Base-by-base conservation (phyloP, 2,113 vertebrate genomes). In the Gadus macrocephalus region DNA sequence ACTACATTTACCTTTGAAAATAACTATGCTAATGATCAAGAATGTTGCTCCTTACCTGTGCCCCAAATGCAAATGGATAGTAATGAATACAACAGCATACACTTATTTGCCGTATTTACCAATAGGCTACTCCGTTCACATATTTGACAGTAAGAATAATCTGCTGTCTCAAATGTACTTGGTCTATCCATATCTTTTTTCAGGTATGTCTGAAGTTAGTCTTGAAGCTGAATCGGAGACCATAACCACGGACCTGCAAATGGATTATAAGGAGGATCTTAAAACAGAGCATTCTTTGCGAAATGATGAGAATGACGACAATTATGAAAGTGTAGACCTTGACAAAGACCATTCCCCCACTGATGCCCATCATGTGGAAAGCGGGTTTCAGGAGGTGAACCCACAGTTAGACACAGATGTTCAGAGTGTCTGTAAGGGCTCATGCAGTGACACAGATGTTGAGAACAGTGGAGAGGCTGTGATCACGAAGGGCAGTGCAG, bases 121-220 rank as follows among this genome's bases (percentile, higher is more conserved):
- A 49, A 49, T 49, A 14, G 42, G 12, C 42, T 49, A 9, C 42
- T 49, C 42, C 11, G 42, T 49, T 49, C 42, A 49, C 42, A 49
- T 49, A 49, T 49, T 49, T 49, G 42, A 49, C 42, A 12, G 1
- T 49, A 11, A 9, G 12, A 49, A 12, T 49, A 9, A 49, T 49
- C 42, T 2, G 9, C 42, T 49, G 12, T 49, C 42, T 49, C 12
- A 49, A 49, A 49, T 49, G 42, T 49, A 49, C 42, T 49, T 75
- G 78, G 74, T 68, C 8, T n/a, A 53, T 84, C 85, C 81, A 89
- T 67, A 38, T 90, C 76, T 92, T 77, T 79, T 92, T 91, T 71
- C 90, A 91, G 90, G 89, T 78, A 92, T 93, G 92, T 91, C 91
- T 86, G 86, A 91, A 83, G 75, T 88, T 91, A 92, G 90, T 88